Evolutionary conservation across 2,113 vertebrate genomes (phyloP).

Genomic region (Acanthochromis polyacanthus): DNA sequence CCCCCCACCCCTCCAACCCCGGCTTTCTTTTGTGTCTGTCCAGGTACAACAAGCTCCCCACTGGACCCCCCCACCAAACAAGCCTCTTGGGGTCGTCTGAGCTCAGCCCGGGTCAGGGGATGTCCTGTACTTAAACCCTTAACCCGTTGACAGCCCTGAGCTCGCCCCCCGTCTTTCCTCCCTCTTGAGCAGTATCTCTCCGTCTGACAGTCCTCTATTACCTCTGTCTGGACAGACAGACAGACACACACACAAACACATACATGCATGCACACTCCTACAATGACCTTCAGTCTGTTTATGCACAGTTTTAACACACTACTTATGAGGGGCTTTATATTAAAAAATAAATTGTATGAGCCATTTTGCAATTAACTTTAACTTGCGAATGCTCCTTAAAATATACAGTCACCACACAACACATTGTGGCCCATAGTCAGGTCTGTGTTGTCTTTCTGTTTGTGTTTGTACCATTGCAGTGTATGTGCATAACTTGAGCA

Average conservation of each 20-base stretch:
- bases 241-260: slow-evolving; percentile 27
- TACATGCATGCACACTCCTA: background rate
- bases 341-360: too few relatives aligned
- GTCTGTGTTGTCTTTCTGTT: background rate
- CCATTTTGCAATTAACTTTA: background rate
- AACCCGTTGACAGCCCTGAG: slow-evolving; percentile 25
- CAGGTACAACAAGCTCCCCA: slow-evolving; percentile 84
- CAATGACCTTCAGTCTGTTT: slow-evolving; percentile 15
- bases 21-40: slow-evolving; percentile 84
- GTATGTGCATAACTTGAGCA: slow-evolving; percentile 61
- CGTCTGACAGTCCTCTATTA: slow-evolving; percentile 25
- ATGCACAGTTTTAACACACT: slow-evolving; percentile 1
- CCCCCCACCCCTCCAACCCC: slow-evolving; percentile 77
- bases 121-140: slow-evolving; percentile 80
- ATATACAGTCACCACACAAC: background rate
- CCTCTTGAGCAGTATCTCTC: slow-evolving; percentile 35
- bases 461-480: slow-evolving; percentile 9
- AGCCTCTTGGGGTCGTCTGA: slow-evolving; percentile 55
- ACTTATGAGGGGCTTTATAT: background rate
- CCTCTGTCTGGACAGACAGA: slow-evolving; percentile 16
- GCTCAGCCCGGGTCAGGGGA: slow-evolving; percentile 70
- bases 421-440: background rate
- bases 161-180: slow-evolving; percentile 32
- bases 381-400: background rate
- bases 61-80: slow-evolving; percentile 71